phyloP scores from a whole-genome alignment of 2,113 vertebrate species.

The Donacobius atricapilla region DNA sequence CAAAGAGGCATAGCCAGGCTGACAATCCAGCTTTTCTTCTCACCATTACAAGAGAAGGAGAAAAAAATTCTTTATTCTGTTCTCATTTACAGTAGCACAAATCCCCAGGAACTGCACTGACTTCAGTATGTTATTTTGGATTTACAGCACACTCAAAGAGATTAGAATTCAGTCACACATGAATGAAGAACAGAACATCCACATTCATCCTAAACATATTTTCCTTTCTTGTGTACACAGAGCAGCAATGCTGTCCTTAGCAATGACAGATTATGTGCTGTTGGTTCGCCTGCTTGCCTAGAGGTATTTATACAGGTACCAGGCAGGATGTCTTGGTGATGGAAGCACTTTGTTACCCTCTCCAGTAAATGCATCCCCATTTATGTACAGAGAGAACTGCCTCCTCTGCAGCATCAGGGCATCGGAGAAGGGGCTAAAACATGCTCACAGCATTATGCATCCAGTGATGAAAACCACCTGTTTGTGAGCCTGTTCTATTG shows the following conservation, averaged over 20 bases:
- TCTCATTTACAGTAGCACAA: conserved; percentile 55
- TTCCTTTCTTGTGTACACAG: neutral
- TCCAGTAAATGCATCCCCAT: neutral
- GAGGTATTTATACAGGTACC: neutral
- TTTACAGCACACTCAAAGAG: conserved; percentile 7
- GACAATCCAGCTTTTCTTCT: conserved; percentile 19
- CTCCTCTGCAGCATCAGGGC: neutral
- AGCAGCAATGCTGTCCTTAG: neutral
- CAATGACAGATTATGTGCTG: neutral
- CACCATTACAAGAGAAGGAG: neutral
- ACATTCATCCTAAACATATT: neutral
- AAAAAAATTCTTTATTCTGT: neutral
- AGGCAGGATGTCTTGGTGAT: neutral
- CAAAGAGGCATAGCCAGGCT: neutral
- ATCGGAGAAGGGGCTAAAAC: neutral
- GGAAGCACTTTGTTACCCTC: neutral
- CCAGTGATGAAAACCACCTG: conserved; percentile 52
- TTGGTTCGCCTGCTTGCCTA: neutral
- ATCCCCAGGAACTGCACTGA: conserved; percentile 44
- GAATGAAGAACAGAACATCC: neutral
- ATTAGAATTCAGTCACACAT: conserved; percentile 50
- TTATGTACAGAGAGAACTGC: neutral
- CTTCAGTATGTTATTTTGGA: conserved; percentile 15
- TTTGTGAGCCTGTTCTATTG: conserved; percentile 5
- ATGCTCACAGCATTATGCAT: neutral